These are phyloP conservation scores for Heliconius himera DNA, from an alignment of 1,140 invertebrate species.

Conservation along the genomic window DNA sequence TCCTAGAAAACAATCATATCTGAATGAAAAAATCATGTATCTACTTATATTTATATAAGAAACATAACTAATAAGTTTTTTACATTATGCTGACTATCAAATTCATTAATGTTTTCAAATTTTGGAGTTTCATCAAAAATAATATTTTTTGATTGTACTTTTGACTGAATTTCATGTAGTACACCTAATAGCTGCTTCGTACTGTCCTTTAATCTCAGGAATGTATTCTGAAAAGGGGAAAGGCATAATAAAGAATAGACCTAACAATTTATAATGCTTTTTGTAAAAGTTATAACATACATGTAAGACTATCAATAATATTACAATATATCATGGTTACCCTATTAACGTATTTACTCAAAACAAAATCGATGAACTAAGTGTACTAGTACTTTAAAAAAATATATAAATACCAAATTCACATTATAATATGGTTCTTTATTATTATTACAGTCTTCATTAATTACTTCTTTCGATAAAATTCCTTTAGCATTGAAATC, in stretches of 20 bases:
- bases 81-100: constrained; percentile 3
- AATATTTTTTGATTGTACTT: constrained; percentile 45
- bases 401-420: constrained; percentile 13
- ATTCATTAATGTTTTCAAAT: constrained; percentile 24
- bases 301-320: too few species aligned
- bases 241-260: constrained; percentile 19
- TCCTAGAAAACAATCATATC: neutral
- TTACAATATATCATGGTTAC: neutral
- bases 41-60: neutral
- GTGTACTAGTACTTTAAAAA: neutral
- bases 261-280: too few species aligned
- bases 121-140: constrained; percentile 27
- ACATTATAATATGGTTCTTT: constrained; percentile 20
- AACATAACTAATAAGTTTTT: neutral
- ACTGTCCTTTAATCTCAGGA: constrained; percentile 59
- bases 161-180: constrained; percentile 61
- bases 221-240: constrained; percentile 48
- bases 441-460: constrained; percentile 3
- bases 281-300: too few species aligned
- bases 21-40: too few species aligned
- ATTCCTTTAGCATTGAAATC: neutral
- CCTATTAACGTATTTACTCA: neutral
- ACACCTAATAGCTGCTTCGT: constrained; percentile 61
- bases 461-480: constrained; percentile 10
- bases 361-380: constrained; percentile 25